Evolutionary conservation across 1,140 invertebrate genomes (phyloP), one percentile per base, ranked within the genome.

Genomic region (Ceratina calcarata): DNA sequence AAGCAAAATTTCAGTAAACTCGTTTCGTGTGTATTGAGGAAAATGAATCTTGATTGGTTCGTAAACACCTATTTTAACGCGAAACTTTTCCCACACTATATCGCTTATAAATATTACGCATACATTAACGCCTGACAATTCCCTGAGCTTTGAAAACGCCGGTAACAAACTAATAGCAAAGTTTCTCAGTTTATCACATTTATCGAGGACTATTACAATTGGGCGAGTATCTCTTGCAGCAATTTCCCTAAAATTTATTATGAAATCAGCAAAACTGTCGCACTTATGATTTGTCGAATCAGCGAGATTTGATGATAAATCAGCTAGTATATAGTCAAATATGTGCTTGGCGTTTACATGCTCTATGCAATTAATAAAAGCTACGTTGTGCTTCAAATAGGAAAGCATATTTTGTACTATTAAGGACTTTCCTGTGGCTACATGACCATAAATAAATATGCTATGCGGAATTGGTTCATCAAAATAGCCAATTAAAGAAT

Each of bases 281-380:
- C 96, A 97, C 57, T 86, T 91, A 94, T 93, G 7, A 53, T 15
- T 90, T 7, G 75, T 67, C 2, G 91, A 88, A 57, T 91, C 88
- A 13, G 93, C 87, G 66, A 84, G 73, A 71, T 93, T 91, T 2
- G 86, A 85, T 13, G 91, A 89, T 8, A 98, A 90, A 70, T 94
- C 94, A 64, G 94, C 94, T 32, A 98, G 80, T 24, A 97, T 95
- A n/a, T 94, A 94, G 91, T 98, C 96, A 87, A 95, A 96, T 58
- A 98, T 92, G 68, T 97, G 95, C 92, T 95, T 96, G 2, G 94
- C 91, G n/a, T 94, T 95, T 87, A 96, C 96, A 88, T 96, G 97
- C 89, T 98, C 97, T 8, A 97, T 94, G 89, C 97, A 97, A 90
- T 98, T 97, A n/a, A 98, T 91, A 64, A 95, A 90, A 27, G 95